Evolutionary conservation across 2,113 vertebrate species (phyloP).

Genomic region (Equus quagga): DNA sequence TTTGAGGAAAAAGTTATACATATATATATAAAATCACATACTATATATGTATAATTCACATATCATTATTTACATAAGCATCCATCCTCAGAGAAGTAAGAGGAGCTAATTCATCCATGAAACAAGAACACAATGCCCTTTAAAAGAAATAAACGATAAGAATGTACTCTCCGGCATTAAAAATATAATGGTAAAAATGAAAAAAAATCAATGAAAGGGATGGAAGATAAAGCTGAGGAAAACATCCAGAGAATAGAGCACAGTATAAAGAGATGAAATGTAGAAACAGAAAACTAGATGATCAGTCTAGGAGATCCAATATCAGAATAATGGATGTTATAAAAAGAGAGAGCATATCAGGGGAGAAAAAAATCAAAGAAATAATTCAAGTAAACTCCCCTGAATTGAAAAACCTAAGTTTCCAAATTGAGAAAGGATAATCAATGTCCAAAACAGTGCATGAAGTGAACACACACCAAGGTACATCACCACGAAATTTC

Average conservation of each 20-base stretch:
- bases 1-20: background rate
- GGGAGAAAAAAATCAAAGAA: background rate
- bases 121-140: background rate
- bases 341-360: background rate
- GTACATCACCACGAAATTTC: background rate
- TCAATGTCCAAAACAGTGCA: background rate
- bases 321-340: background rate
- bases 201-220: background rate
- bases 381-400: background rate
- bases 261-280: background rate
- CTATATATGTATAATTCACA: background rate
- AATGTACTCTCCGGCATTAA: constrained; percentile 13
- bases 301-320: background rate
- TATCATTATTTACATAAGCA: background rate
- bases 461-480: background rate
- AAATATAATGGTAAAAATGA: background rate
- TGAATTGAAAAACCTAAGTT: background rate
- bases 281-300: background rate
- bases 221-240: constrained; percentile 12
- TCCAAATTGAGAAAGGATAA: background rate
- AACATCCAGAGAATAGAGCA: background rate
- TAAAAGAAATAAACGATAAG: background rate
- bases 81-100: background rate
- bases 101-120: background rate
- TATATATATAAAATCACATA: background rate